Conservation (phyloP, 2,113 vertebrate genomes). For the Patagioenas fasciata region DNA sequence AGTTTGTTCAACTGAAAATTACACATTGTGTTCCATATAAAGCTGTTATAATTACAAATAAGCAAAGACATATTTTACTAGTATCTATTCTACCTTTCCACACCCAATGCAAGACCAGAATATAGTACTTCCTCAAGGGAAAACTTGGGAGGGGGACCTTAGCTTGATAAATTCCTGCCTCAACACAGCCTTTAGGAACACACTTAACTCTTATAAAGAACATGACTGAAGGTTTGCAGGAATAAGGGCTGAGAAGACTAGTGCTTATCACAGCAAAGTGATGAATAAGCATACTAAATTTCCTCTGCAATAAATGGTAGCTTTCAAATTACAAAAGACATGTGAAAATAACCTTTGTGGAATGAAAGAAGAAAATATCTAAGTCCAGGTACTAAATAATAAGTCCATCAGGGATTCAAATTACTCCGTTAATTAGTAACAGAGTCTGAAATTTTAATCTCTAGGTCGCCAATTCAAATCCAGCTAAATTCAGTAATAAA, state of each 20-base stretch:
- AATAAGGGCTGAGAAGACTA: neutral
- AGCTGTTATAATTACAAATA: neutral
- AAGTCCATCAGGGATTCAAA: neutral
- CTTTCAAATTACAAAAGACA: neutral
- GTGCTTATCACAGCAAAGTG: neutral
- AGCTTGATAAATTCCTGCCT: neutral
- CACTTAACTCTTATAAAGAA: neutral
- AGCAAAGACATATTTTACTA: neutral
- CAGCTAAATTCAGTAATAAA: conserved; percentile 24
- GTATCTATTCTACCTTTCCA: neutral
- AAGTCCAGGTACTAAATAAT: neutral
- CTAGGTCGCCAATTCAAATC: neutral
- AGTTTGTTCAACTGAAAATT: neutral
- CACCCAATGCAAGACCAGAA: neutral
- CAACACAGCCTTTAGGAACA: neutral
- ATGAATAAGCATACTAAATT: neutral
- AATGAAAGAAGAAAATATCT: conserved; percentile 18
- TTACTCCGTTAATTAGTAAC: neutral
- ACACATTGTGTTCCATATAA: neutral
- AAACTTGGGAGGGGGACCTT: neutral
- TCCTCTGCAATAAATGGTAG: neutral
- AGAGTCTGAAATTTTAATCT: neutral
- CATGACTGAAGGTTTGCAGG: neutral
- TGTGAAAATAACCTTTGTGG: neutral
- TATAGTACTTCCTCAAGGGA: neutral